Evolutionary conservation across 2,888 invertebrate genomes (phyloP).

Genomic region (Epistrophe grossulariae): DNA sequence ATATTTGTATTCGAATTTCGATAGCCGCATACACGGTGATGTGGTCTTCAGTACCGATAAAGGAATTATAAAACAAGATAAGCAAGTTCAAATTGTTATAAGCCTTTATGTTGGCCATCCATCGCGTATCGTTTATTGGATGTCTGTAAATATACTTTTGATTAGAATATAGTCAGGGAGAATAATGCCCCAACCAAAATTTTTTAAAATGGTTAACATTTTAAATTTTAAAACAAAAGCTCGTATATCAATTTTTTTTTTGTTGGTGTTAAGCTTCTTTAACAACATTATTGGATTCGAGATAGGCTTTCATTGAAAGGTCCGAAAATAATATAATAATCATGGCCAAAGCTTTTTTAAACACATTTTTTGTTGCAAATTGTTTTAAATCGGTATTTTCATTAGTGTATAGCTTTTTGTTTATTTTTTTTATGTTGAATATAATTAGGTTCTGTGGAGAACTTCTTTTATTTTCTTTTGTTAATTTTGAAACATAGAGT

Average conservation of each 20-base stretch:
- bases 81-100: constrained; percentile 31
- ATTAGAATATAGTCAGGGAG: constrained; percentile 38
- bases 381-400: too few species aligned
- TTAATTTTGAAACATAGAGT: too few species aligned
- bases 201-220: constrained; percentile 2
- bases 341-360: neutral
- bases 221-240: constrained; percentile 9
- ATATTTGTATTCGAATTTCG: neutral
- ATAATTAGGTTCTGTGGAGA: too few species aligned
- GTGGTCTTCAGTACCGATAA: constrained; percentile 28
- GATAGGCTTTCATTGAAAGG: neutral
- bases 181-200: constrained; percentile 1
- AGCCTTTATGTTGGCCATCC: constrained; percentile 29
- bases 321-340: neutral
- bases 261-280: constrained; percentile 16
- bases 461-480: too few species aligned
- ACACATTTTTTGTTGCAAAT: too few species aligned
- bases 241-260: neutral
- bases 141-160: constrained; percentile 28
- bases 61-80: constrained; percentile 31
- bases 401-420: too few species aligned
- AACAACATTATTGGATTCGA: neutral
- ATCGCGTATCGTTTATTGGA: neutral
- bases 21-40: constrained; percentile 1
- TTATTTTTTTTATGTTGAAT: too few species aligned